Base-by-base conservation (phyloP, 1,140 invertebrate genomes). In the Forficula auricularia region DNA sequence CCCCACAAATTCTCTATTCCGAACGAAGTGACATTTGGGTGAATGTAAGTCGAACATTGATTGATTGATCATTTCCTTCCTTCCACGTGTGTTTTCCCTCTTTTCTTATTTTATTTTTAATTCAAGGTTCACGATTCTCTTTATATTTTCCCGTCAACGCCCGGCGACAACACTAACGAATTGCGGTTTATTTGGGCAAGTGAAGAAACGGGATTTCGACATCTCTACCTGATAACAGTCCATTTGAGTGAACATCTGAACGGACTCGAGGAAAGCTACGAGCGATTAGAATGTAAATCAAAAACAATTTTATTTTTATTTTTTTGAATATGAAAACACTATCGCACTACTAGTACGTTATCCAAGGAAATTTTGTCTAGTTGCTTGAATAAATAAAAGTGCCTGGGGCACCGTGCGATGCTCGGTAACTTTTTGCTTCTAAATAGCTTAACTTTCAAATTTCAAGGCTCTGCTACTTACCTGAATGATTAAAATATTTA, bases 121-220 rank as follows among this genome's bases (percentile, higher is more conserved):
- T 43, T 19, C 19, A 52, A 71, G 67, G 76, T 91, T 0, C 82
- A 91, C 60, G 87, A 94, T 61, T 70, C 91, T 42, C 62, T 94
- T 1, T 71, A 87, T 57, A 90, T 94, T 57, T 65, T 92, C 27
- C 77, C 78, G 33, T 49, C 66, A 30, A 56, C 65, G 20, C 62
- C 68, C 54, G 59, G 67, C 0, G 59, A 61, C 0, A 46, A 55
- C 16, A n/a, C n/a, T n/a, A n/a, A n/a, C n/a, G 60, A 67, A 49
- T 59, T 83, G 8, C 72, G 73, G 46, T 94, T 92, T 59, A 72
- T 97, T 33, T 95, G 87, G 87, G 83, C 83, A 0, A 89, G 81
- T 36, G 90, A 96, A 62, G 82, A 89, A 57, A 79, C 79, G 1
- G 88, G 90, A n/a, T 91, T 73, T 55, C 66, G 88, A 35, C 92